Base-by-base conservation (phyloP, 2,797 vertebrate genomes). In the Dendrocincla fuliginosa region DNA sequence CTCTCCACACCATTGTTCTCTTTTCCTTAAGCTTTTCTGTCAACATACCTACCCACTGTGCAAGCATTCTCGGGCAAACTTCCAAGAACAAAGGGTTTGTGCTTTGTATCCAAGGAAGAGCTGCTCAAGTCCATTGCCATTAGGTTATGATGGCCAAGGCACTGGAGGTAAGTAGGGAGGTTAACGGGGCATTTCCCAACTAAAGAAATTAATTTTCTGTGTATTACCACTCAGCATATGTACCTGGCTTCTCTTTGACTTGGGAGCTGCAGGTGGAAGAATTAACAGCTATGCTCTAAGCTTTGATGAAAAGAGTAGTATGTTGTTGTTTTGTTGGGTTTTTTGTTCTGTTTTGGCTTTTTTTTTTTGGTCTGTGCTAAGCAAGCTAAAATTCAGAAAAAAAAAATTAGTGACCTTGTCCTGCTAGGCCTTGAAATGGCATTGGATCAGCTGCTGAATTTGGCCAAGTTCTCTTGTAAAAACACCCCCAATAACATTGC, bases 391-490 rank as follows among this genome's bases (percentile, higher is more conserved):
- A 85, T 52, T 74, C 63, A 46, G 32, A 65, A 81, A 46, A 44
- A 52, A 69, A 81, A 32, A 19, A 32, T 32, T 25, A 11, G 14
- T 49, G 74, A 94, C 77, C 80, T 90, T 94, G 87, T 84, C 47
- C 24, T 52, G 14, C 46, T 79, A 67, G 79, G 74, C 80, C 74
- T 82, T 79, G 91, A 90, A 94, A 87, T 2, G 14, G 59, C 63
- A 35, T 76, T 94, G 83, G 52, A 90, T 75, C 74, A 63, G 77
- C 91, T 73, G 63, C 77, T 96, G 87, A 90, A 70, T 90, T 91
- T 88, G 77, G 68, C 85, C 25, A 41, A 86, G 56, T 76, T 88
- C 70, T 91, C 49, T 50, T 95, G 59, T 82, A 74, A 91, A 95
- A 96, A 96, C 85, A 95, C 59, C 85, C 91, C 79, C 5, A 16